Evolutionary conservation across 2,113 vertebrate species (phyloP).

Genomic region (Perca flavescens): DNA sequence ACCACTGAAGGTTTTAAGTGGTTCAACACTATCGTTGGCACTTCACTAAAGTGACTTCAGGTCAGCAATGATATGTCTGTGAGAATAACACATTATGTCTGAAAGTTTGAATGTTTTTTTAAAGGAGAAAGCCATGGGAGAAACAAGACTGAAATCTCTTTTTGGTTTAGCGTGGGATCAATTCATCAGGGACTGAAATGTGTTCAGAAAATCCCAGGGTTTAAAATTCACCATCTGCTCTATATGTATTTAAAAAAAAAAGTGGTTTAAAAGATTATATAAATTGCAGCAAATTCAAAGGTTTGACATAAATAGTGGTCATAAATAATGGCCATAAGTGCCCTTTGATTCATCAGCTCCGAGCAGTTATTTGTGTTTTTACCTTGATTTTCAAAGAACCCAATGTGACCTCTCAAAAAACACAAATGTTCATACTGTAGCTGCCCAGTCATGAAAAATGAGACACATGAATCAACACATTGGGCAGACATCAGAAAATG

Average conservation of each 20-base stretch:
- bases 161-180: conserved; percentile 25
- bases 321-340: neutral
- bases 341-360: conserved; percentile 2
- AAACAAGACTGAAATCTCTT: conserved; percentile 9
- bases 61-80: neutral
- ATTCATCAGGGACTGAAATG: conserved; percentile 48
- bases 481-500: conserved; percentile 5
- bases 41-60: conserved; percentile 17
- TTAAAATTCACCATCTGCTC: conserved; percentile 37
- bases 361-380: conserved; percentile 32
- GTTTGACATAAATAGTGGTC: neutral
- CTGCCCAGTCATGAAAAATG: conserved; percentile 9
- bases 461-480: conserved; percentile 8
- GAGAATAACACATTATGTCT: conserved; percentile 6
- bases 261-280: conserved; percentile 6
- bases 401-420: conserved; percentile 24
- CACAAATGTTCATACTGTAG: conserved; percentile 18
- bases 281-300: conserved; percentile 14
- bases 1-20: conserved; percentile 1
- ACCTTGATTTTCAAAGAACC: conserved; percentile 25
- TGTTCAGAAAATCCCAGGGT: conserved; percentile 33
- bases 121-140: conserved; percentile 15
- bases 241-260: conserved; percentile 16
- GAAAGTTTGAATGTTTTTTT: conserved; percentile 25
- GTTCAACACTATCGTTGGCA: conserved; percentile 5